phyloP scores from a whole-genome alignment of 1,140 invertebrate genomes.

The Periplaneta americana region DNA sequence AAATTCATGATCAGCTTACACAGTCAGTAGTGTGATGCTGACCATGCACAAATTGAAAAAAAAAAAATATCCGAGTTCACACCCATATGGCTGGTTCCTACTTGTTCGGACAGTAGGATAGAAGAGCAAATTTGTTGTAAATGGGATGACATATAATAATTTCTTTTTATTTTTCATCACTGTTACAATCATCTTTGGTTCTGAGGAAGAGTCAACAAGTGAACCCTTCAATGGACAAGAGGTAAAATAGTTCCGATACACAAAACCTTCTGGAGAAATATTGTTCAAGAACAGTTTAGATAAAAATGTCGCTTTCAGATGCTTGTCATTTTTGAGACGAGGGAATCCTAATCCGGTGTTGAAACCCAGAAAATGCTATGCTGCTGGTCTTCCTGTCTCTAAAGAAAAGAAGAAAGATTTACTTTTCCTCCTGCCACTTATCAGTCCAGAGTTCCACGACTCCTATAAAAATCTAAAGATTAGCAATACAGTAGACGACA shows the following conservation, averaged over 20 bases:
- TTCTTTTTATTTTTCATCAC: background rate
- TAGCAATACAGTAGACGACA: no score
- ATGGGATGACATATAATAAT: background rate
- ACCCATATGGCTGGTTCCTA: background rate
- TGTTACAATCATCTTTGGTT: background rate
- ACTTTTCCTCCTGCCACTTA: no score
- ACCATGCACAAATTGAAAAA: background rate
- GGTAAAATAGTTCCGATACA: background rate
- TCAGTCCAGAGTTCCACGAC: no score
- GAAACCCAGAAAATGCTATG: background rate
- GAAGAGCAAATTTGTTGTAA: background rate
- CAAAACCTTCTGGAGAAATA: background rate
- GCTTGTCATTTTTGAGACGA: background rate
- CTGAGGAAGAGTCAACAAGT: background rate
- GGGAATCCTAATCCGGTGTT: background rate
- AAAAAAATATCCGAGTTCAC: background rate
- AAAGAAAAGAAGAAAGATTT: no score
- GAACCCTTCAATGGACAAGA: background rate
- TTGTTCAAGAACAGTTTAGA: background rate
- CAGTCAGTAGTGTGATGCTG: background rate
- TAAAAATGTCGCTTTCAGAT: background rate
- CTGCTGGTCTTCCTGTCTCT: background rate
- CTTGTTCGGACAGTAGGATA: background rate
- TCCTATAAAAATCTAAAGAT: no score
- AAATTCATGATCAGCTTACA: background rate